phyloP scores from a whole-genome alignment of 1,140 invertebrate genomes.

The Campoletis sonorensis region DNA sequence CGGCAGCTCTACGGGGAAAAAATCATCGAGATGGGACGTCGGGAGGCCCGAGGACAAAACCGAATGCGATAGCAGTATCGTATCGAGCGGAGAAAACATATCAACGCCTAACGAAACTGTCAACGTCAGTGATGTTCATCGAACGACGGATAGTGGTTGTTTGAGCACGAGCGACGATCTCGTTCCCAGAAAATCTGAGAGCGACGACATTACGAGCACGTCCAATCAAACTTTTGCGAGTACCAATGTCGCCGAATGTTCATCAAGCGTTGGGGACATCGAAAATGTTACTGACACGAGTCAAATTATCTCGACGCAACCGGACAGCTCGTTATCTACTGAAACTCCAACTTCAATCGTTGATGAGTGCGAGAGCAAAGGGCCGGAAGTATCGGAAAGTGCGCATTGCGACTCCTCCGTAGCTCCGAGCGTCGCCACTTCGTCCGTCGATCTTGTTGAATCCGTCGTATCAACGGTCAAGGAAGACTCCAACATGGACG shows the following conservation, averaged over 20 bases:
- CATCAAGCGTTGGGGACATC: not conserved
- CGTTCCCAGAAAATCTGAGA: conserved; percentile 13
- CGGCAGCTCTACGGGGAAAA: conserved; percentile 64
- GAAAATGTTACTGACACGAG: not conserved
- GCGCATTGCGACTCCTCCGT: conserved; percentile 61
- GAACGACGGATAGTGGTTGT: conserved; percentile 10
- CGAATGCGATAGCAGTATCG: conserved; percentile 65
- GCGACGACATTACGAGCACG: conserved; percentile 48
- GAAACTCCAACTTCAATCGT: not conserved
- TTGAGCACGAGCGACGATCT: not conserved
- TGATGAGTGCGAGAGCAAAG: not conserved
- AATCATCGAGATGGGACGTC: conserved; percentile 76
- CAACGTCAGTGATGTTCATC: conserved; percentile 7
- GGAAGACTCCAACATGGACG: not conserved
- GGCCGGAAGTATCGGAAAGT: not conserved
- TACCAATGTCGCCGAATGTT: conserved; percentile 31
- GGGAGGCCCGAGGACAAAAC: conserved; percentile 66
- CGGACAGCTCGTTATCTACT: conserved; percentile 16
- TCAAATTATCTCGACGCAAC: not conserved
- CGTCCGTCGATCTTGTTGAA: not conserved
- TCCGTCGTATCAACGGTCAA: conserved; percentile 30
- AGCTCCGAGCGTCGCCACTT: conserved; percentile 41
- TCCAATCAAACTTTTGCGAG: conserved; percentile 43
- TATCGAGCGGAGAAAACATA: conserved; percentile 69
- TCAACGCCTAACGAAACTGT: conserved; percentile 56